Base-by-base conservation (phyloP, 2,888 invertebrate genomes). In the Nomada hirtipes region DNA sequence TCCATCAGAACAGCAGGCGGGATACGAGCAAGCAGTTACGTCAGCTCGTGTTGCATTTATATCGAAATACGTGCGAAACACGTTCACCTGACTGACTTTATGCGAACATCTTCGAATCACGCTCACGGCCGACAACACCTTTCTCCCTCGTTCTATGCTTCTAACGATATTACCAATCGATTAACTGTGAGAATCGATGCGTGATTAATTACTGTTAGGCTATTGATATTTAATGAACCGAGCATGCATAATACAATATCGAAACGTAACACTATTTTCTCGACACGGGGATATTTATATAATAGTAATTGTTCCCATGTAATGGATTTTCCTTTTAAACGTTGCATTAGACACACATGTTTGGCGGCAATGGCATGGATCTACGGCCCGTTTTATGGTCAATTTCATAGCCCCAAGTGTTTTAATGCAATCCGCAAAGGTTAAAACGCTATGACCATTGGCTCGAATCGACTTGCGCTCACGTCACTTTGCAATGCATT, bases 141-240 rank as follows among this genome's bases (percentile, higher is more conserved):
- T 79, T 76, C 64, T 47, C 57, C 47, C 10, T 9, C 60, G n/a
- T 67, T 64, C 57, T 15, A 26, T 57, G n/a, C 13, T 2, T 52
- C 67, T 52, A 76, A 68, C 71, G 18, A 67, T 76, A 71, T 57
- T 59, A 44, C 47, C 72, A 36, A 53, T 77, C 63, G 67, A 72
- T 77, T 80, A 69, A 23, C 68, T 52, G 50, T 64, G 44, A 53
- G 57, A 72, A 68, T 59, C 77, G 63, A 52, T 63, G 57, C 52
- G 42, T 72, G 72, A 80, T 80, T 80, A 80, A 77, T 80, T 73
- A 59, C 47, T 20, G 11, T 15, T 0, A 3, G 0, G 44, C 42
- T 36, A 72, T 73, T 65, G 72, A 69, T 72, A 80, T 72, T 72
- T 77, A 80, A 77, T 64, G 69, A 76, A 79, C 61, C 42, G 42